Base-by-base conservation (phyloP, 2,888 invertebrate genomes). In the Caenorhabditis sinica region DNA sequence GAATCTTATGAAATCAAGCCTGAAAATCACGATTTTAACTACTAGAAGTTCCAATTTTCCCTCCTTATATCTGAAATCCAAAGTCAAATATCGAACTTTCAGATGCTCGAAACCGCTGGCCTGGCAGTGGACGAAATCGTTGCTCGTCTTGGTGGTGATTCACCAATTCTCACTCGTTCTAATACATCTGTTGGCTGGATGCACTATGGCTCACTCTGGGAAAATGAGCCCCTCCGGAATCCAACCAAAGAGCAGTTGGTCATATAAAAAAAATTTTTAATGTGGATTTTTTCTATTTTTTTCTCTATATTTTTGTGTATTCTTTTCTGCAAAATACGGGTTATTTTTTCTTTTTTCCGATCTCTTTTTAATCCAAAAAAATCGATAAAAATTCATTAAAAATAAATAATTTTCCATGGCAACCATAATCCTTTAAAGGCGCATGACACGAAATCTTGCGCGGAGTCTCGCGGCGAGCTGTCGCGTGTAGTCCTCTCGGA, bases 21-120 rank as follows among this genome's bases (percentile, higher is more conserved):
- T 17, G 5, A n/a, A 53, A 53, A 20, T n/a, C 23, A 15, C 23
- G 3, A 25, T 49, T 84, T 82, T 17, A 17, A 3, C 45, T n/a
- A n/a, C n/a, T n/a, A n/a, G n/a, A n/a, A n/a, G n/a, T n/a, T n/a
- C n/a, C n/a, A n/a, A n/a, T n/a, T n/a, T n/a, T n/a, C n/a, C n/a
- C n/a, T n/a, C n/a, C n/a, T n/a, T n/a, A n/a, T n/a, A n/a, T n/a
- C n/a, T n/a, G n/a, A n/a, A n/a, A n/a, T 45, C 4, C 6, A 33
- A 8, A 33, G 33, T 33, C 23, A 3, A 53, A 53, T 20, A 53
- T 25, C 1, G 20, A 4, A 40, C 33, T 81, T 83, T 17, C 81
- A 82, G 74, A 74, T 90, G 81, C 86, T 89, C 9, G 90, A 90
- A 71, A 90, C 90, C 1, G 86, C 86, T n/a, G 89, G 87, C 11